Base-by-base conservation (phyloP, 1,140 invertebrate genomes). In the Zaprionus davidi region DNA sequence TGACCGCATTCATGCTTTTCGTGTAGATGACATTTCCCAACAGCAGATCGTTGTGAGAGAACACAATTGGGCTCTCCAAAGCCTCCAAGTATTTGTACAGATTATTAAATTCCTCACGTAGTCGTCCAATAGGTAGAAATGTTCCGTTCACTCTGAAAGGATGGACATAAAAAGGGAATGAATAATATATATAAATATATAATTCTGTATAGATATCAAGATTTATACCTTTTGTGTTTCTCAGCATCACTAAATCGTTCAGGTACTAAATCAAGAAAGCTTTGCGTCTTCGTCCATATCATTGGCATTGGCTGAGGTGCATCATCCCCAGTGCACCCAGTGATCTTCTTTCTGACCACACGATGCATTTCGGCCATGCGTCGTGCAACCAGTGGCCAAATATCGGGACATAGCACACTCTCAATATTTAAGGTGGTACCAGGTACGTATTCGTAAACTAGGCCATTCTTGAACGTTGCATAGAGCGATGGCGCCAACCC, bases 31-130 rank as follows among this genome's bases (percentile, higher is more conserved):
- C 96, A 94, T 99, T 99, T 83, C 96, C 97, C 70, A 99, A 94
- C 76, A 99, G 94, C 66, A 99, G 95, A 94, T 99, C 99, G 94
- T 99, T 99, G 94, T 99, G 99, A 92, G 97, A 96, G 94, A 99
- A 99, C 22, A 99, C 98, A 71, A 98, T 93, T n/a, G 97, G 96
- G 93, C 95, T 97, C 69, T 95, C 92, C 22, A 96, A 91, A 75
- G 93, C 93, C 56, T 94, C 93, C 72, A 98, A 93, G 76, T 95
- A 93, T 26, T 94, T 92, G 91, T 96, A 95, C 60, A 99, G 91
- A 24, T 93, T 92, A 38, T 95, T 92, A 78, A 96, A 95, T 93
- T 98, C 97, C 77, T 94, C 92, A 85, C 95, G 93, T 71, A 99
- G 93, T 81, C 94, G 93, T 56, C 93, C 92, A 92, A 96, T 95